Conservation (phyloP, 2,113 vertebrate species). For the Hippoglossus stenolepis region DNA sequence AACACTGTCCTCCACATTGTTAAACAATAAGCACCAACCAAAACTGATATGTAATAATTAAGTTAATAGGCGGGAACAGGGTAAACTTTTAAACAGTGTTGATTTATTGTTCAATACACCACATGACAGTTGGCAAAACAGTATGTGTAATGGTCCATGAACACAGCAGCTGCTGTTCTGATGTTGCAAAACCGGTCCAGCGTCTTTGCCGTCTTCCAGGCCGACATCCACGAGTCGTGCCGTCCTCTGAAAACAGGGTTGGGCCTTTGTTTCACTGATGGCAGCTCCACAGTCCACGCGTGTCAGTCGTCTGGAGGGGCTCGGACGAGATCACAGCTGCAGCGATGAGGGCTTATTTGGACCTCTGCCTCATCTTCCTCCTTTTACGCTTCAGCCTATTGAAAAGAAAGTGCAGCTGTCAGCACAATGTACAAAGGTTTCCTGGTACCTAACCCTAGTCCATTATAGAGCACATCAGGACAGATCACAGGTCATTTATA, state of each 20-base stretch:
- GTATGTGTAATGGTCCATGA: conserved; percentile 64
- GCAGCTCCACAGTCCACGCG: not conserved
- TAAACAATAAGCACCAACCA: not conserved
- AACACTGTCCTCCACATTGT: not conserved
- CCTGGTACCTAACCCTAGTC: no score
- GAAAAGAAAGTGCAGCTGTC: not conserved
- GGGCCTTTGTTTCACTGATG: not conserved
- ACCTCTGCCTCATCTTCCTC: conserved; percentile 98
- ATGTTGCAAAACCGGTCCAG: conserved; percentile 40
- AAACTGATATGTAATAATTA: not conserved
- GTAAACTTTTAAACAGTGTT: conserved; percentile 52
- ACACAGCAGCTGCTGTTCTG: conserved; percentile 56
- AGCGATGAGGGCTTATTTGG: conserved; percentile 85
- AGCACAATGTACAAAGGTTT: not conserved
- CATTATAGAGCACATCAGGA: not conserved
- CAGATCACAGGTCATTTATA: not conserved
- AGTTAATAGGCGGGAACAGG: not conserved
- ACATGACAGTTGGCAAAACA: conserved; percentile 46
- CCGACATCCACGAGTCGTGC: not conserved
- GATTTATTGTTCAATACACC: conserved; percentile 72
- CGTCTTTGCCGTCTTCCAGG: conserved; percentile 37
- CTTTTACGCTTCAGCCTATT: conserved; percentile 96
- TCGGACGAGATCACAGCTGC: conserved; percentile 53
- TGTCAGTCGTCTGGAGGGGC: conserved; percentile 26
- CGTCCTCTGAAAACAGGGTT: not conserved